Evolutionary conservation across 2,113 vertebrate species (phyloP), one percentile per base, ranked within the genome.

Genomic region (Tachysurus fulvidraco): DNA sequence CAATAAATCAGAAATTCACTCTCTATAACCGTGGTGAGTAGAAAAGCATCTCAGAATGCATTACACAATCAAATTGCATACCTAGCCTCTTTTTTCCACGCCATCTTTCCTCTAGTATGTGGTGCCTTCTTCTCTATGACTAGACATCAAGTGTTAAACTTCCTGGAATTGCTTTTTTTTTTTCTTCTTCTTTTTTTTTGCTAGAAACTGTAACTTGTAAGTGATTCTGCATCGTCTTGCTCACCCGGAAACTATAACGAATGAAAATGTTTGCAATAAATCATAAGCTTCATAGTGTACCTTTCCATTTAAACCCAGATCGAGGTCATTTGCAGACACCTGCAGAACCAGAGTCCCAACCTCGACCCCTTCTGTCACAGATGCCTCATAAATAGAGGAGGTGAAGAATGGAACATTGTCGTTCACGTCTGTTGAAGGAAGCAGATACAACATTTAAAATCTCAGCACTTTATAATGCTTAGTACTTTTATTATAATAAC

Each of bases 341-440:
- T 97, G 97, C 86, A 96, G 85, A 30, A 97, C 95, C 88, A 95
- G 91, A 21, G 96, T 95, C 81, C 96, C 96, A 2, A 95, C 88
- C 73, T 89, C 95, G 12, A 94, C 95, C 87, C 96, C 96, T 91
- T 98, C 97, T 2, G 93, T 95, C 79, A 98, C 95, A 0, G 94
- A 96, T 5, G 96, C 95, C 91, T 98, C 97, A 30, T 98, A 98
- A 92, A 97, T 95, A 82, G 97, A 96, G 2, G 96, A 97, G 30
- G 96, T 97, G 92, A 98, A 98, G 92, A 97, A 97, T 0, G 97
- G 97, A 46, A 97, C 96, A 52, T 98, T 98, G 93, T 98, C 97
- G 52, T 98, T 98, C 74, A 98, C 97, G 90, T 98, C 97, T 98
- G 88, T 74, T 86, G 90, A 79, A 16, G 65, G 71, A 46, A n/a